Conservation (phyloP, 2,797 vertebrate species). For the Siniperca obscura region DNA sequence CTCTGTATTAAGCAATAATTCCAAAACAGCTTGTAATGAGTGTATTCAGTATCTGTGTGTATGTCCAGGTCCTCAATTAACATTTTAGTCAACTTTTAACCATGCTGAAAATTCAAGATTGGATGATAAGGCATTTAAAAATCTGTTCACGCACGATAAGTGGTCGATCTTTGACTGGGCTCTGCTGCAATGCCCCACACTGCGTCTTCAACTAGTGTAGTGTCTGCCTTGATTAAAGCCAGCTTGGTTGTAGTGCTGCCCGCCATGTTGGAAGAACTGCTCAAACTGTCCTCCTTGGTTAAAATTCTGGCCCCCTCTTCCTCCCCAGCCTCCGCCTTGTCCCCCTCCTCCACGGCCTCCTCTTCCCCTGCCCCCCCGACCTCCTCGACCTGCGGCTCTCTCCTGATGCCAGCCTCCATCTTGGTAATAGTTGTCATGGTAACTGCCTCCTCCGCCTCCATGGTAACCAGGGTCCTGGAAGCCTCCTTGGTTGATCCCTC, state of each 20-base stretch:
- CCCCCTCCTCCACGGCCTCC: constrained; percentile 89
- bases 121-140: constrained; percentile 54
- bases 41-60: background rate
- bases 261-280: constrained; percentile 98
- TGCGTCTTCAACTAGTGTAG: constrained; percentile 92
- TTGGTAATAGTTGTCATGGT: constrained; percentile 78
- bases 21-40: constrained; percentile 27
- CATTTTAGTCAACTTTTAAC: constrained; percentile 17
- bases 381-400: constrained; percentile 87
- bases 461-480: constrained; percentile 88
- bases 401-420: constrained; percentile 84
- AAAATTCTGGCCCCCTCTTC: constrained; percentile 92
- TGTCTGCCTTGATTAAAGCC: constrained; percentile 96
- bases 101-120: constrained; percentile 31
- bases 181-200: constrained; percentile 78
- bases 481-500: constrained; percentile 83
- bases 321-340: constrained; percentile 92
- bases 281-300: constrained; percentile 98
- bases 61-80: constrained; percentile 20
- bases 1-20: constrained; percentile 12
- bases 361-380: constrained; percentile 86
- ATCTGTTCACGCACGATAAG: constrained; percentile 5
- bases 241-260: constrained; percentile 95
- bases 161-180: constrained; percentile 77
- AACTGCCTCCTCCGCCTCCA: constrained; percentile 85